Conservation (phyloP, 2,113 vertebrate species). For the Brachypteracias leptosomus region DNA sequence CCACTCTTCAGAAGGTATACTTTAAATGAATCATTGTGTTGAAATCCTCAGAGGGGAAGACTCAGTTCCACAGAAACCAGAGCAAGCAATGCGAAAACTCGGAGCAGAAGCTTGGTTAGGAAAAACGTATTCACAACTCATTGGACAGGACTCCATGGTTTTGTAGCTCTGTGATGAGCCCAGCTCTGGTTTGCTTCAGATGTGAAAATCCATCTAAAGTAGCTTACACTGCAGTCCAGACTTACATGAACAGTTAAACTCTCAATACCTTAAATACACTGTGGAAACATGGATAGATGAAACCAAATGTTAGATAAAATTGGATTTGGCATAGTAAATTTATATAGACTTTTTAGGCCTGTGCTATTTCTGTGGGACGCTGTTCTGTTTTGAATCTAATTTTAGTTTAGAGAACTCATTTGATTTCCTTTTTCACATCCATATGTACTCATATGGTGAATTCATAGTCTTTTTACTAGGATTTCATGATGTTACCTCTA, state of each 20-base stretch:
- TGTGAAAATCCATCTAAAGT: not conserved
- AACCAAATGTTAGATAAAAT: constrained; percentile 47
- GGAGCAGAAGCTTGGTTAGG: not conserved
- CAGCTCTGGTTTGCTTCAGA: not conserved
- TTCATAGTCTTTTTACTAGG: constrained; percentile 54
- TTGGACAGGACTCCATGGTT: not conserved
- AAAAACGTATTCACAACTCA: not conserved
- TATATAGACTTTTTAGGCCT: constrained; percentile 43
- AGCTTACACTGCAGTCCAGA: not conserved
- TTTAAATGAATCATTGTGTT: not conserved
- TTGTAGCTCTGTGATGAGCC: not conserved
- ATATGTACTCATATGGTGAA: constrained; percentile 55
- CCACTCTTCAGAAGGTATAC: not conserved
- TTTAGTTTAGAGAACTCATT: constrained; percentile 55
- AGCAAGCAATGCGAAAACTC: not conserved
- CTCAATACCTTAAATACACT: constrained; percentile 25
- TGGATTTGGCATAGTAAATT: constrained; percentile 60
- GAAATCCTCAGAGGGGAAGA: not conserved
- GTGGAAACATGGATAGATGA: constrained; percentile 35
- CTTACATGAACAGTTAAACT: constrained; percentile 34
- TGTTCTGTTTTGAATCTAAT: constrained; percentile 65
- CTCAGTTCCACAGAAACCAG: not conserved
- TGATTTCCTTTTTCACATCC: constrained; percentile 63
- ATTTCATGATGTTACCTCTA: constrained; percentile 62
- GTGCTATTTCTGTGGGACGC: constrained; percentile 55